Evolutionary conservation across 2,797 vertebrate species (phyloP).

Genomic region (Odontamblyopus rebecca): DNA sequence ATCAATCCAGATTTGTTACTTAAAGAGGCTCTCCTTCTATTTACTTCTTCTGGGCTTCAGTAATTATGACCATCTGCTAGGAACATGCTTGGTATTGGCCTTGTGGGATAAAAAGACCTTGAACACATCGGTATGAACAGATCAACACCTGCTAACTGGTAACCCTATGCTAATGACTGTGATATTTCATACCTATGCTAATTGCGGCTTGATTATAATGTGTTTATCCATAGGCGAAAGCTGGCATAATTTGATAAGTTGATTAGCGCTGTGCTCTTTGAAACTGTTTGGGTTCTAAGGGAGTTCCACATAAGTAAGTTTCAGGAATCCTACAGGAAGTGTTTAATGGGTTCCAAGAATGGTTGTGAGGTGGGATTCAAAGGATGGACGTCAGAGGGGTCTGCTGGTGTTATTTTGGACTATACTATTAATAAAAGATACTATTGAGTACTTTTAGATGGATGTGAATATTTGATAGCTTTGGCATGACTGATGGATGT

Average conservation of each 20-base stretch:
- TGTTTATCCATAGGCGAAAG: conserved; percentile 21
- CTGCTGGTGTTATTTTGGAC: background rate
- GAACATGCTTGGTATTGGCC: conserved; percentile 28
- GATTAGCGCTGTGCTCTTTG: background rate
- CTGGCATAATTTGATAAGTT: conserved; percentile 11
- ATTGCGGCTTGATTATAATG: conserved; percentile 14
- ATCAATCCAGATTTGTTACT: conserved; percentile 34
- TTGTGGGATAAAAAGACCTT: conserved; percentile 40
- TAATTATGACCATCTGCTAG: conserved; percentile 69
- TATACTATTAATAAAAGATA: conserved; percentile 1
- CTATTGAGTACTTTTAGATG: background rate
- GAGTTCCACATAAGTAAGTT: background rate
- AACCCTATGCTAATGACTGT: conserved; percentile 26
- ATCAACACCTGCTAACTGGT: conserved; percentile 43
- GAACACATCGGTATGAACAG: conserved; percentile 17
- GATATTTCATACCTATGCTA: conserved; percentile 13
- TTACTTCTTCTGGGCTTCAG: conserved; percentile 37
- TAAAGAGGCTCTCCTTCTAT: conserved; percentile 20
- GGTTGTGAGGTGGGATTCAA: background rate
- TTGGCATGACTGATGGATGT: background rate
- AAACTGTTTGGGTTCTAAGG: background rate
- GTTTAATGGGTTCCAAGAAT: conserved; percentile 10
- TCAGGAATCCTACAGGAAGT: conserved; percentile 11
- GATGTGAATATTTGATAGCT: background rate
- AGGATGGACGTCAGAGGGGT: background rate